Evolutionary conservation across 2,797 vertebrate genomes (phyloP).

Genomic region (Vultur gryphus): DNA sequence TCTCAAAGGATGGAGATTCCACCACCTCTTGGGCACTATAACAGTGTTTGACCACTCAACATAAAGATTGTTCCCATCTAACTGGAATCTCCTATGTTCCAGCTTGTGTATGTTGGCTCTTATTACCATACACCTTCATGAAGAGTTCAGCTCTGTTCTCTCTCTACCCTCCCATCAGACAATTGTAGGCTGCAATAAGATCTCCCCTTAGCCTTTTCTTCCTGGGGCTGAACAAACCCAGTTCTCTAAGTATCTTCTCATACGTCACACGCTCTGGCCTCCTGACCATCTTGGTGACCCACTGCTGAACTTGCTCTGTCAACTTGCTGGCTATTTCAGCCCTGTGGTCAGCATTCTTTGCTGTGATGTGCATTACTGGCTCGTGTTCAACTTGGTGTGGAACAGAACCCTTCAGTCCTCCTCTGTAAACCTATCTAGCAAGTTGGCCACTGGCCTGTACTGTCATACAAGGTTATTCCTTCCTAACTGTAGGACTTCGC

Average conservation of each 20-base stretch:
- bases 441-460: not conserved
- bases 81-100: fast-evolving
- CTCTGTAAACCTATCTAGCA: not conserved
- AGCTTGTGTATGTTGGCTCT: not conserved
- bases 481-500: not conserved
- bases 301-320: not conserved
- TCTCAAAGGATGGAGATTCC: not conserved
- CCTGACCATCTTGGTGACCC: not conserved
- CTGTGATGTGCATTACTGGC: not conserved
- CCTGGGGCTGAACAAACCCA: not conserved
- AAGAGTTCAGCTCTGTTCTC: not conserved
- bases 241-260: not conserved
- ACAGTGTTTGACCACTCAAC: not conserved
- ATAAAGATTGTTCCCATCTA: not conserved
- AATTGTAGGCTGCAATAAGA: not conserved
- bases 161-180: not conserved
- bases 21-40: not conserved
- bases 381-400: fast-evolving
- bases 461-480: not conserved
- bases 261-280: not conserved
- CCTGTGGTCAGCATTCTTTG: not conserved
- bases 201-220: not conserved
- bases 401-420: not conserved
- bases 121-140: not conserved
- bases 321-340: not conserved